Conservation (phyloP, 1,140 invertebrate genomes). For the Drosophila nasuta region DNA sequence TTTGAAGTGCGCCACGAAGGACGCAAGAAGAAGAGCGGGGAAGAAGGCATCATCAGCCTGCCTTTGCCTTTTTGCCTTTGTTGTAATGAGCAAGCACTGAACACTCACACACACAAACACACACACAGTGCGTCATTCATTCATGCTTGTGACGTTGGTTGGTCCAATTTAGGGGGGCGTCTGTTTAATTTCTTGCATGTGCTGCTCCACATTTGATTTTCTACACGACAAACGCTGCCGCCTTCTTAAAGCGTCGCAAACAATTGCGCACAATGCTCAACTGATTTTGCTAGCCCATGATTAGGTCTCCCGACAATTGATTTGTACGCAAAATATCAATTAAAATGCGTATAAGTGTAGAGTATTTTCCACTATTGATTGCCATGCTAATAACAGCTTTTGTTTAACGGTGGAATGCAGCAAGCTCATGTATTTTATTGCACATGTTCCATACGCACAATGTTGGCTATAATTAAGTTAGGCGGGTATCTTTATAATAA, state of each 20-base stretch:
- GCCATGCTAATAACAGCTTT: background rate
- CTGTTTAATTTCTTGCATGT: slow-evolving; percentile 69
- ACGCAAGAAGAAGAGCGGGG: background rate
- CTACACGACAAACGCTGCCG: slow-evolving; percentile 37
- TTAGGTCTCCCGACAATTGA: slow-evolving; percentile 19
- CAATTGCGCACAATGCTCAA: slow-evolving; percentile 39
- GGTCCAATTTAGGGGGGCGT: slow-evolving; percentile 27
- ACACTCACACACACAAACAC: slow-evolving; percentile 11
- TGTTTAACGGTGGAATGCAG: background rate
- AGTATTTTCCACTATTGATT: background rate
- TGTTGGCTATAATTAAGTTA: slow-evolving; percentile 37
- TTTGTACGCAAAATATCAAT: background rate
- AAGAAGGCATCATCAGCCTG: slow-evolving; percentile 52
- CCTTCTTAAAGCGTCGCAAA: slow-evolving; percentile 51
- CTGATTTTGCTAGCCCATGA: slow-evolving; percentile 50
- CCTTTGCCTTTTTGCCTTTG: slow-evolving; percentile 38
- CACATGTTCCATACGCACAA: slow-evolving; percentile 6
- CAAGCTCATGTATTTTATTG: background rate
- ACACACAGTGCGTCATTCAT: slow-evolving; percentile 34
- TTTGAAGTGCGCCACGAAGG: slow-evolving; percentile 68
- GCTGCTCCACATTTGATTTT: slow-evolving; percentile 59
- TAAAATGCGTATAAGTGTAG: background rate
- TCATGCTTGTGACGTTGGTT: slow-evolving; percentile 13
- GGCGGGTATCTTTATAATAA: background rate
- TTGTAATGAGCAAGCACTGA: slow-evolving; percentile 67